Evolutionary conservation across 2,113 vertebrate species (phyloP), one percentile per base, ranked within the genome.

Genomic region (Eidolon helvum): DNA sequence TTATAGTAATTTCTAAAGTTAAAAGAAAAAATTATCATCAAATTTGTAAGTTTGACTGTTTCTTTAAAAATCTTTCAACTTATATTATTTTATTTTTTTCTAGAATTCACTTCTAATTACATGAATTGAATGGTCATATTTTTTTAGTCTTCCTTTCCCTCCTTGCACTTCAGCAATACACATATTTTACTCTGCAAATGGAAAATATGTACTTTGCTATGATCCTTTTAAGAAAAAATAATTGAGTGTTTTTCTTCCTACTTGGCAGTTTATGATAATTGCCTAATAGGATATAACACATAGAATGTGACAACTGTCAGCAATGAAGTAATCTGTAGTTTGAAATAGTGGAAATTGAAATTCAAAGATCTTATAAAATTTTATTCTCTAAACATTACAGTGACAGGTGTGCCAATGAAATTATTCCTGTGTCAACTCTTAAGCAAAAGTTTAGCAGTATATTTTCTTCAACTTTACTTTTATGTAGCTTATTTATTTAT

Each of bases 261-360:
- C 7, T 38, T 91, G 69, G 18, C 53, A 94, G 89, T 92, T 78
- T 93, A 71, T 80, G 75, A 74, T 85, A 93, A 91, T 89, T n/a
- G 66, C 33, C 77, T 80, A 95, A 87, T 91, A 74, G 80, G 65
- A 80, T 19, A 84, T 93, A 91, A 96, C 1, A 88, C 68, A 96
- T 53, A 90, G 35, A 85, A 93, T 88, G 33, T 83, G 75, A 96
- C 71, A 96, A 90, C 38, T 38, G n/a, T 85, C 38, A 74, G 63
- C 87, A 28, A 93, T 53, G 71, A 80, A 95, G 38, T 74, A 92
- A 92, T 94, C 77, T 92, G 30, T 69, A 85, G 71, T 84, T 90
- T 92, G 30, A 90, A 96, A 57, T 55, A 74, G 38, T 45, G 35
- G 65, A 92, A 87, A 96, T 95, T 93, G 53, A 24, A 90, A 71